Conservation (phyloP, 2,888 invertebrate genomes). For the Mythimna vitellina region DNA sequence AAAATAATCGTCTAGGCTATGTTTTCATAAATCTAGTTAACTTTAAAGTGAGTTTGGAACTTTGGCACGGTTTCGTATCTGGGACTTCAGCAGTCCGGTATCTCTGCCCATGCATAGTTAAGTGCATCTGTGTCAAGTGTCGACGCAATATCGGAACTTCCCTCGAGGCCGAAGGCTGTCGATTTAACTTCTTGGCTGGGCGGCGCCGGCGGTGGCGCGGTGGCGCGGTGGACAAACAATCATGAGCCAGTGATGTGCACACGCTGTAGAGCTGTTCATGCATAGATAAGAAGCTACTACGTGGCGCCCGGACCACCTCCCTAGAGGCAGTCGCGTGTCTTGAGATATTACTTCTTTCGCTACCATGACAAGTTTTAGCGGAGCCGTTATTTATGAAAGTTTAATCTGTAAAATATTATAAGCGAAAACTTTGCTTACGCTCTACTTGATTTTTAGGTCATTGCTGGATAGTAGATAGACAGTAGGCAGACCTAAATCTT, state of each 20-base stretch:
- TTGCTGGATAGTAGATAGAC: neutral
- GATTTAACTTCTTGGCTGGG: slow-evolving; percentile 81
- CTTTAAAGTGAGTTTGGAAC: slow-evolving; percentile 80
- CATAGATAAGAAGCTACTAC: slow-evolving; percentile 79
- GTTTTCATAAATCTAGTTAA: slow-evolving; percentile 60
- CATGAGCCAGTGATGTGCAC: slow-evolving; percentile 67
- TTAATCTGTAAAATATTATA: slow-evolving; percentile 46
- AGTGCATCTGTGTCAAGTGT: slow-evolving; percentile 86
- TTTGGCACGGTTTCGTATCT: slow-evolving; percentile 80
- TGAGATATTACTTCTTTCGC: slow-evolving; percentile 80
- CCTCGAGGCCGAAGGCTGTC: slow-evolving; percentile 74
- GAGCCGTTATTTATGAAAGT: slow-evolving; percentile 48
- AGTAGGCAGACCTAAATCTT: neutral
- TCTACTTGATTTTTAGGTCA: slow-evolving; percentile 21
- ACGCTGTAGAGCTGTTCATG: slow-evolving; percentile 75
- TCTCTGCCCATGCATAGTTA: slow-evolving; percentile 89
- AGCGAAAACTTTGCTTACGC: slow-evolving; percentile 16
- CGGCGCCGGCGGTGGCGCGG: slow-evolving; percentile 47
- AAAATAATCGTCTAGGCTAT: neutral
- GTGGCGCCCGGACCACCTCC: slow-evolving; percentile 72
- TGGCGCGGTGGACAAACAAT: slow-evolving; percentile 67
- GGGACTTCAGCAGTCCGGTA: slow-evolving; percentile 79
- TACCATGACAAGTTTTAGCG: slow-evolving; percentile 74
- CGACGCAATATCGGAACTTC: slow-evolving; percentile 84
- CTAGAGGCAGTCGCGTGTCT: slow-evolving; percentile 71